Percentiles rank a stretch among this genome's conserved stretches.
Evolutionary conservation across 53 echinoderm and acorn worm species (phyloP).

Genomic region (Actinopyga echinites): DNA sequence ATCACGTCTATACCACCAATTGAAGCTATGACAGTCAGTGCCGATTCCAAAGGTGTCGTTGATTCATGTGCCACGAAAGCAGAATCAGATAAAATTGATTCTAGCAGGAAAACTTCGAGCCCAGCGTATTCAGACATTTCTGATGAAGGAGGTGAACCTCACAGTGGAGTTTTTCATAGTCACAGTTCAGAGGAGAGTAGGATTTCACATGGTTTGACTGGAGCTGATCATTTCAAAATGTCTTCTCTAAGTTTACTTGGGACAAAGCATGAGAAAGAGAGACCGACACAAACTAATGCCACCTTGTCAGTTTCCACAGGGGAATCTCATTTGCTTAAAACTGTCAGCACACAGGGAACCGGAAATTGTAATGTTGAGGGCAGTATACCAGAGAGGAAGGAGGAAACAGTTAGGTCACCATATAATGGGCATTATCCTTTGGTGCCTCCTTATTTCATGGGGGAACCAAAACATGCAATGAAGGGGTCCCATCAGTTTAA

Average conservation of each 20-base stretch:
- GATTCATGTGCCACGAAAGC: neutral
- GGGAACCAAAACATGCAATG: conserved; percentile 11
- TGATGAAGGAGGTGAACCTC: conserved; percentile 85
- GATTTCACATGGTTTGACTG: neutral
- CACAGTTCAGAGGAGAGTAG: neutral
- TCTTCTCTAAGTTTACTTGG: conserved; percentile 27
- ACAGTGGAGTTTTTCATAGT: conserved; percentile 20
- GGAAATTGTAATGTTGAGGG: too few relatives aligned
- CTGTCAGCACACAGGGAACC: too few relatives aligned
- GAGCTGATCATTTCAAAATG: conserved; percentile 7
- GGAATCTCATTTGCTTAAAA: neutral
- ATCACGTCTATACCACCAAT: conserved; percentile 53
- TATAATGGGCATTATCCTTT: conserved; percentile 6
- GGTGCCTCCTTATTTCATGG: conserved; percentile 10
- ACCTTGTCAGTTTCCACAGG: neutral
- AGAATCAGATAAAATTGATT: conserved; percentile 15
- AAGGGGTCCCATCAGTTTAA: conserved; percentile 2
- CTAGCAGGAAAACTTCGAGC: conserved; percentile 38
- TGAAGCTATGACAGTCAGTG: conserved; percentile 18
- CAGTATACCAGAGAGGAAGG: neutral
- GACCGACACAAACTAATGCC: neutral
- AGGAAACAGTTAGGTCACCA: neutral
- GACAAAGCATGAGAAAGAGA: conserved; percentile 7
- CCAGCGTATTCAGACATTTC: conserved; percentile 99
- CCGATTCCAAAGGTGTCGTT: conserved; percentile 12